These are phyloP conservation scores for Bambusicola thoracicus DNA, from an alignment of 2,113 vertebrate species.

Conservation along the genomic window DNA sequence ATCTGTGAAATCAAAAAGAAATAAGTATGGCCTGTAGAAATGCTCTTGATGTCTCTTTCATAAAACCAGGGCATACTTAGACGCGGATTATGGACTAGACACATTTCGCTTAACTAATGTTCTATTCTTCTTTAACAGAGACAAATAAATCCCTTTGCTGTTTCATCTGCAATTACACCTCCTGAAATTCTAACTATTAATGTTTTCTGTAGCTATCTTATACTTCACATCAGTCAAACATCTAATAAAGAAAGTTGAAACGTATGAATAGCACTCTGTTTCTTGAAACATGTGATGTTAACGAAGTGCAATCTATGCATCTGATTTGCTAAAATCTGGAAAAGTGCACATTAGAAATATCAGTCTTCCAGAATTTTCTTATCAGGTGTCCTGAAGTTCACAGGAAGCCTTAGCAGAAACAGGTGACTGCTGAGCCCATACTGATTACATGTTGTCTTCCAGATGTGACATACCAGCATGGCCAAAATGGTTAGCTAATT, in stretches of 20 bases:
- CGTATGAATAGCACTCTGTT: not conserved
- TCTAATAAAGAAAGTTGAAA: not conserved
- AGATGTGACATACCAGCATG: not conserved
- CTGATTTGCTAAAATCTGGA: not conserved
- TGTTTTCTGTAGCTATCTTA: not conserved
- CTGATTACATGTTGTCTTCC: not conserved
- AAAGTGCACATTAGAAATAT: not conserved
- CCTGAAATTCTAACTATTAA: not conserved
- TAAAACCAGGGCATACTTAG: not conserved
- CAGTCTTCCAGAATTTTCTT: not conserved
- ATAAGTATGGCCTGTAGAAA: not conserved
- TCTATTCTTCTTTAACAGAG: not conserved
- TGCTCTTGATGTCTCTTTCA: not conserved
- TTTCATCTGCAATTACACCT: not conserved
- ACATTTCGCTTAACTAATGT: not conserved
- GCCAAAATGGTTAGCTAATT: not conserved
- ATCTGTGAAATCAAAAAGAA: not conserved
- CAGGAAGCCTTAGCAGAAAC: not conserved
- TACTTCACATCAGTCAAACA: not conserved
- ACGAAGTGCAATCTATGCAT: not conserved
- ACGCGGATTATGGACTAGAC: not conserved
- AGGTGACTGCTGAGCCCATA: not conserved
- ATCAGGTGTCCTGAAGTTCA: not conserved
- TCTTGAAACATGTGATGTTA: not conserved
- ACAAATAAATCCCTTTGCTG: not conserved